These are phyloP conservation scores for Saimiri boliviensis DNA, from an alignment of 2,113 vertebrate species.

Conservation along the genomic window DNA sequence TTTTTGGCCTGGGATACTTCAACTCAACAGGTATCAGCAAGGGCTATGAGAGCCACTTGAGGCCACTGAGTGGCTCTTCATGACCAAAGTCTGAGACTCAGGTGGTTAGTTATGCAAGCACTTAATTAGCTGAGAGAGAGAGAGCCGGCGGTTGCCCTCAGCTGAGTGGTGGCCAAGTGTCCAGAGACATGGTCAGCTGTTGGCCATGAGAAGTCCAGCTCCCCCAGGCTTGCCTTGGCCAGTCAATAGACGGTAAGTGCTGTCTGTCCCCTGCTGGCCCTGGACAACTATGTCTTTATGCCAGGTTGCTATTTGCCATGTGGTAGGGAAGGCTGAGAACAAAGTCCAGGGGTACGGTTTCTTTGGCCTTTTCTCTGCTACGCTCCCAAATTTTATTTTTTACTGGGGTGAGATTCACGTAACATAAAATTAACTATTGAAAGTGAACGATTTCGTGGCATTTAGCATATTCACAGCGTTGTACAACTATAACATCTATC, in stretches of 20 bases:
- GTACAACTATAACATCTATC: background rate
- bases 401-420: background rate
- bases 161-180: background rate
- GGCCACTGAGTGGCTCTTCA: background rate
- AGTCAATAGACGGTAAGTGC: background rate
- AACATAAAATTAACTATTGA: background rate
- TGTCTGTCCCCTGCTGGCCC: background rate
- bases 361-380: background rate
- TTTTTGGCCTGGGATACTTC: background rate
- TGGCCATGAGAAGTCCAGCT: background rate
- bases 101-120: background rate
- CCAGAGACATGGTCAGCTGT: background rate
- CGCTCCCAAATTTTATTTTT: background rate
- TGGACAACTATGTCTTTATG: background rate
- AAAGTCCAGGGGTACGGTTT: background rate
- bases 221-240: background rate
- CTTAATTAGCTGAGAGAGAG: no score
- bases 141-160: background rate
- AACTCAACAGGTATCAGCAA: background rate
- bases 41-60: background rate
- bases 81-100: background rate
- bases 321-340: background rate
- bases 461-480: background rate
- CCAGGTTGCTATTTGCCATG: background rate
- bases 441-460: background rate